phyloP scores from a whole-genome alignment of 2,113 vertebrate species.

The Phrynosoma blainvillii region DNA sequence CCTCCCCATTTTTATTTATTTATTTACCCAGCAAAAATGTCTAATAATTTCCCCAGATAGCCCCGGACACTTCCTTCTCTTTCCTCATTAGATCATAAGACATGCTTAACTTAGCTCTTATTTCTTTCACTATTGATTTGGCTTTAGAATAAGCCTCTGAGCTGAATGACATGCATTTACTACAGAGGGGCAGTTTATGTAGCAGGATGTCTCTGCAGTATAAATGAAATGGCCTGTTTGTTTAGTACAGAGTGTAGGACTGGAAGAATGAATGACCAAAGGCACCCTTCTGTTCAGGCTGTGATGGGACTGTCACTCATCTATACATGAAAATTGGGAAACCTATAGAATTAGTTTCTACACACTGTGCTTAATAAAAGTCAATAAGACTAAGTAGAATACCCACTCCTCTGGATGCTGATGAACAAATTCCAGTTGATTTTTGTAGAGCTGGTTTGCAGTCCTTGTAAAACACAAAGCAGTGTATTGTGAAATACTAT shows the following conservation, averaged over 20 bases:
- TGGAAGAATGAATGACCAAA: background rate
- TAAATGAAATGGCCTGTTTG: constrained; percentile 25
- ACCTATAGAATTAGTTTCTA: background rate
- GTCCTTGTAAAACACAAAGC: constrained; percentile 25
- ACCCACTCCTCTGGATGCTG: background rate
- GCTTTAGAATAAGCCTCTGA: background rate
- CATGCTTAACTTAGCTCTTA: background rate
- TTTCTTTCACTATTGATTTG: background rate
- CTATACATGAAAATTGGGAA: background rate
- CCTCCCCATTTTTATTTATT: background rate
- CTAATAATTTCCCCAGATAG: background rate
- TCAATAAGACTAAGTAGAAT: background rate
- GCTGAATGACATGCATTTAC: background rate
- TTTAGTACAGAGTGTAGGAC: background rate
- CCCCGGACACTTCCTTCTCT: background rate
- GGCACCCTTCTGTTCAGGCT: background rate
- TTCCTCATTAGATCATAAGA: background rate
- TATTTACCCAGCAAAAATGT: background rate
- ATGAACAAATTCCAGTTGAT: background rate
- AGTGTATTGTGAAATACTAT: constrained; percentile 24
- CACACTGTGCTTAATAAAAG: background rate
- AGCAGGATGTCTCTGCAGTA: background rate
- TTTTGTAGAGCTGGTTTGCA: constrained; percentile 8
- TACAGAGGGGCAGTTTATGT: background rate
- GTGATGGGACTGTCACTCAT: background rate